phyloP scores from a whole-genome alignment of 2,888 invertebrate species.

The Sarcophaga caerulescens region DNA sequence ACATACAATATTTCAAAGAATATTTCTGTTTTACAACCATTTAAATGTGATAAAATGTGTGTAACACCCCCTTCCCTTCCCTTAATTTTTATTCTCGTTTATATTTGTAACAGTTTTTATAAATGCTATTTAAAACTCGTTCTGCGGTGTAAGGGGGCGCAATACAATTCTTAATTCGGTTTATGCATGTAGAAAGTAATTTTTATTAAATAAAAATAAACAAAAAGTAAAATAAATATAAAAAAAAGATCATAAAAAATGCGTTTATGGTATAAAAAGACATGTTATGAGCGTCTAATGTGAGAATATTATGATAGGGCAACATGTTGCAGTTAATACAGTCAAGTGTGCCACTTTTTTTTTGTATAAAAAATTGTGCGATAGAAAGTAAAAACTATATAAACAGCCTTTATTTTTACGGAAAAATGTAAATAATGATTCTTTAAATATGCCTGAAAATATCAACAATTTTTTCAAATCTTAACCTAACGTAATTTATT shows the following conservation, averaged over 20 bases:
- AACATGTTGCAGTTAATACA: constrained; percentile 42
- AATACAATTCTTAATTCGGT: constrained; percentile 13
- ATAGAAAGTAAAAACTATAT: too few relatives aligned
- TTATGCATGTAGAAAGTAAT: constrained; percentile 27
- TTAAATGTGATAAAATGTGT: constrained; percentile 25
- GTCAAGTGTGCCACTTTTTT: neutral
- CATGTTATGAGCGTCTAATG: constrained; percentile 59
- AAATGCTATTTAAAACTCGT: constrained; percentile 44
- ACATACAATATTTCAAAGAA: constrained; percentile 26
- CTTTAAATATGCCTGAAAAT: too few relatives aligned
- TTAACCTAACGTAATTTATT: too few relatives aligned
- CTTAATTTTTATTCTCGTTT: constrained; percentile 33
- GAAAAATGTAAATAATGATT: too few relatives aligned
- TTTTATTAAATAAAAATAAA: constrained; percentile 44
- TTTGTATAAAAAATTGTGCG: too few relatives aligned
- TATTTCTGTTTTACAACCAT: constrained; percentile 21
- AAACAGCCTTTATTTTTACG: too few relatives aligned
- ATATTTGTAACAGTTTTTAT: constrained; percentile 40
- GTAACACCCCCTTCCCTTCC: constrained; percentile 30
- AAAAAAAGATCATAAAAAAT: neutral
- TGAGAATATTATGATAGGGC: constrained; percentile 46
- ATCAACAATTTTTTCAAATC: too few relatives aligned
- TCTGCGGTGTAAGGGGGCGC: neutral
- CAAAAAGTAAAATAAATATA: neutral
- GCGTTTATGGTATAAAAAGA: constrained; percentile 40